Percentiles rank a stretch among this genome's conserved stretches.
These are phyloP conservation scores for Lomographa bimaculata DNA, from an alignment of 2,888 invertebrate genomes.

Conservation along the genomic window DNA sequence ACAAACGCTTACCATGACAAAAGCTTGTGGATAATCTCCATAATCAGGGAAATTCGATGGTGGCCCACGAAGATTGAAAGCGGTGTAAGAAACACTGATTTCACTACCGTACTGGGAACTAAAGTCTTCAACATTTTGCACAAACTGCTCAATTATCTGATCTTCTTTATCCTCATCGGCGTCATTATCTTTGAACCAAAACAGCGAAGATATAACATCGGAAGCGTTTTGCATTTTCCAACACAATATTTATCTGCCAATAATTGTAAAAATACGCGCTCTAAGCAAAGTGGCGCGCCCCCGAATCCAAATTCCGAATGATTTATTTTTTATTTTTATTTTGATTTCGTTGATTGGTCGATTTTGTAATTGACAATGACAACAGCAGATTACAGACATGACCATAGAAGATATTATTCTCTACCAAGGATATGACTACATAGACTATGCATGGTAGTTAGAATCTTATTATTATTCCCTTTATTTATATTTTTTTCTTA, in stretches of 20 bases:
- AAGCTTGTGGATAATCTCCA: conserved; percentile 95
- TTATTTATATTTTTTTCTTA: too few relatives aligned
- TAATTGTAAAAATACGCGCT: conserved; percentile 8
- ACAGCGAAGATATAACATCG: conserved; percentile 69
- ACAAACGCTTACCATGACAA: conserved; percentile 90
- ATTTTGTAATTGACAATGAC: too few relatives aligned
- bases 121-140: conserved; percentile 90
- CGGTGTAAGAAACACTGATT: conserved; percentile 94
- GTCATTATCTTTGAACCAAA: conserved; percentile 67
- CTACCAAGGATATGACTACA: too few relatives aligned
- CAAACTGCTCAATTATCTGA: conserved; percentile 89
- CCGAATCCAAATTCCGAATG: not conserved
- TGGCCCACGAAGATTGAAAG: conserved; percentile 92
- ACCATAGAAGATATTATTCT: too few relatives aligned
- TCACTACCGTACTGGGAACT: conserved; percentile 96
- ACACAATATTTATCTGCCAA: conserved; percentile 4
- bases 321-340: conserved; percentile 2
- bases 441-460: too few relatives aligned
- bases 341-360: not conserved
- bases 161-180: conserved; percentile 57
- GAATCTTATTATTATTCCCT: too few relatives aligned
- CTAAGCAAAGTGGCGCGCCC: not conserved
- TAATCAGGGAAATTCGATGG: conserved; percentile 94
- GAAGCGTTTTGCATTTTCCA: conserved; percentile 70
- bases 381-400: too few relatives aligned